Conservation (phyloP, 2,888 invertebrate genomes). For the Leucania comma region DNA sequence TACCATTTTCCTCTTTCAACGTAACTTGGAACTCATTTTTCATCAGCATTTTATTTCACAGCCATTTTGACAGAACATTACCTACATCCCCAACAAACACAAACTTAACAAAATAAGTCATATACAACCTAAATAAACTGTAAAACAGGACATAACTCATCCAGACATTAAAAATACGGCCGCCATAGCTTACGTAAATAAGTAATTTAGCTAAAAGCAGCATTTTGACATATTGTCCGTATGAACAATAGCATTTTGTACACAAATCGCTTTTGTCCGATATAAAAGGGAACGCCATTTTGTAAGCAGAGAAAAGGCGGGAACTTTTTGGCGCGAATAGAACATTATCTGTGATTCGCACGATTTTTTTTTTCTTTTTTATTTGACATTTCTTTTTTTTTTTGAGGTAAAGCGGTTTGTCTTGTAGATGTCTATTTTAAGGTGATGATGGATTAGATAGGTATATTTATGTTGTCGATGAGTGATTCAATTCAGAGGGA, state of each 20-base stretch:
- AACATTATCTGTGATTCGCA: conserved; percentile 66
- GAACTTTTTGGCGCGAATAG: conserved; percentile 58
- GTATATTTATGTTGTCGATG: conserved; percentile 35
- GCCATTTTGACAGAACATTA: background rate
- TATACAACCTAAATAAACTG: conserved; percentile 41
- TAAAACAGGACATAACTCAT: conserved; percentile 43
- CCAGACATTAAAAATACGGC: conserved; percentile 48
- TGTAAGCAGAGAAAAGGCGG: conserved; percentile 64
- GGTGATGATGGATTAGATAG: conserved; percentile 44
- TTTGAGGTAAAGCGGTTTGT: conserved; percentile 46
- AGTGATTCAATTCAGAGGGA: conserved; percentile 19
- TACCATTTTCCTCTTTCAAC: no score
- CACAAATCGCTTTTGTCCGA: conserved; percentile 78
- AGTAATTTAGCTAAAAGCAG: conserved; percentile 77
- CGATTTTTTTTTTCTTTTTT: conserved; percentile 60
- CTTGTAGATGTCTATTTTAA: conserved; percentile 50
- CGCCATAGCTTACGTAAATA: conserved; percentile 64
- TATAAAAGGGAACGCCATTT: conserved; percentile 69
- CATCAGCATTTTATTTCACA: background rate
- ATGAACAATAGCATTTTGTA: conserved; percentile 81
- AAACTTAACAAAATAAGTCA: conserved; percentile 35
- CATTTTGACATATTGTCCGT: conserved; percentile 82
- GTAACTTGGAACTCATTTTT: background rate
- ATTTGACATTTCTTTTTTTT: conserved; percentile 46
- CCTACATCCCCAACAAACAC: conserved; percentile 2